Evolutionary conservation across 92 coral and sea anemone genomes (phyloP).

Genomic region (Actinostola sp.): DNA sequence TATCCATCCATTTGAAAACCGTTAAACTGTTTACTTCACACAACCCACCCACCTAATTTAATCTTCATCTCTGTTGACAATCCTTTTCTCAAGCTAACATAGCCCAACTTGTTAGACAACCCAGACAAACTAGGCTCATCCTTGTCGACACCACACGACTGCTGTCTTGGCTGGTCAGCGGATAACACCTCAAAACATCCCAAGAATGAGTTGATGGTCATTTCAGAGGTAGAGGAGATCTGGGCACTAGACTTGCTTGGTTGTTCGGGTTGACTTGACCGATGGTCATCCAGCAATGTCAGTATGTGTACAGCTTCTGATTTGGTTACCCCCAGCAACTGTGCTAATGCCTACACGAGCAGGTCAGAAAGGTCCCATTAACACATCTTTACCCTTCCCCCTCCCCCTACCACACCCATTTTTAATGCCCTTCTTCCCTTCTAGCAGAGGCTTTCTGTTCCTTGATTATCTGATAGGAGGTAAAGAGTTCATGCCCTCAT

Average conservation of each 20-base stretch:
- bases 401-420: no score
- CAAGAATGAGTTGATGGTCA: slow-evolving; percentile 76
- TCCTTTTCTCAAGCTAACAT: slow-evolving; percentile 66
- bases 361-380: not conserved
- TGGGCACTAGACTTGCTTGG: slow-evolving; percentile 9
- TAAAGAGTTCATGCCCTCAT: no score
- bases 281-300: slow-evolving; percentile 44
- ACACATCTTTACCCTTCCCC: not conserved
- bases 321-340: slow-evolving; percentile 74
- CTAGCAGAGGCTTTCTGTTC: no score
- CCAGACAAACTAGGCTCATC: slow-evolving; percentile 56
- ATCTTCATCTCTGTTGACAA: slow-evolving; percentile 72
- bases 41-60: slow-evolving; percentile 41
- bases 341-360: slow-evolving; percentile 62
- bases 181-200: slow-evolving; percentile 85
- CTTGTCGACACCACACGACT: slow-evolving; percentile 16
- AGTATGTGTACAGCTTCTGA: slow-evolving; percentile 83
- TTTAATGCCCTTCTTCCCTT: no score
- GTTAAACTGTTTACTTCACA: no score
- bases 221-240: slow-evolving; percentile 22
- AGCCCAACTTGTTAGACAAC: slow-evolving; percentile 7
- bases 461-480: no score
- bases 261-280: slow-evolving; percentile 30
- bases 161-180: slow-evolving; percentile 34
- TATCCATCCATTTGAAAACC: no score